phyloP scores from a whole-genome alignment of 2,888 invertebrate genomes.

The Drosophila histrio region DNA sequence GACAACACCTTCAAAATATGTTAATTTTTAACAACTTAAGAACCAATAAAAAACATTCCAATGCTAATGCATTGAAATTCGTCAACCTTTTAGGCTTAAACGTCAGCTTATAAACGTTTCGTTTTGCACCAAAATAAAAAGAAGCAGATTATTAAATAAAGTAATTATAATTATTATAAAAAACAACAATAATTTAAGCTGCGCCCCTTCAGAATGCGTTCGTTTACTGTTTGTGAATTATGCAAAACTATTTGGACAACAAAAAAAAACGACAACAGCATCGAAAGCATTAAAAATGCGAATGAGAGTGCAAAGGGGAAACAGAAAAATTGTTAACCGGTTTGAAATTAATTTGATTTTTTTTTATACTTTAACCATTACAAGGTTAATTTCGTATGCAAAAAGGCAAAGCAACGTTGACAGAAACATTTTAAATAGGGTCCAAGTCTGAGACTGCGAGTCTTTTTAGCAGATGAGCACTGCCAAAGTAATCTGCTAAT shows the following conservation, averaged over 20 bases:
- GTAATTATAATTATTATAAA: too few relatives aligned
- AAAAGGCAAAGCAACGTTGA: constrained; percentile 45
- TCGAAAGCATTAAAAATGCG: constrained; percentile 1
- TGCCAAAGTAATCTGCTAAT: constrained; percentile 9
- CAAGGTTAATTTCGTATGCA: constrained; percentile 64
- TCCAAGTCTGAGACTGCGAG: background rate
- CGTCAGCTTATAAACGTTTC: background rate
- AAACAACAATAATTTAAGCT: constrained; percentile 15
- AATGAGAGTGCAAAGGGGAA: constrained; percentile 26
- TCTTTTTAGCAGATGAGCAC: background rate
- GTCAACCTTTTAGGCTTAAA: constrained; percentile 12
- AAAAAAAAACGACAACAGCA: too few relatives aligned
- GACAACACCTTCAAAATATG: constrained; percentile 14
- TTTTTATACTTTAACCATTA: constrained; percentile 37
- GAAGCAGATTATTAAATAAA: background rate
- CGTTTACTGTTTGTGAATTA: constrained; percentile 31
- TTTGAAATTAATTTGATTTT: constrained; percentile 59
- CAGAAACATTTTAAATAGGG: constrained; percentile 47
- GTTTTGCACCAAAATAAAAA: background rate
- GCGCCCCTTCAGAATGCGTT: constrained; percentile 31
- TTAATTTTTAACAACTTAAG: background rate
- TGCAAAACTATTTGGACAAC: constrained; percentile 45
- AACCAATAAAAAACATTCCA: background rate
- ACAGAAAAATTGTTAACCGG: constrained; percentile 53
- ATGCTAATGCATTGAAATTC: background rate